Percentiles rank a stretch among this genome's conserved stretches.
These are phyloP conservation scores for Onychostoma macrolepis DNA, from an alignment of 2,113 vertebrate genomes.

Conservation along the genomic window DNA sequence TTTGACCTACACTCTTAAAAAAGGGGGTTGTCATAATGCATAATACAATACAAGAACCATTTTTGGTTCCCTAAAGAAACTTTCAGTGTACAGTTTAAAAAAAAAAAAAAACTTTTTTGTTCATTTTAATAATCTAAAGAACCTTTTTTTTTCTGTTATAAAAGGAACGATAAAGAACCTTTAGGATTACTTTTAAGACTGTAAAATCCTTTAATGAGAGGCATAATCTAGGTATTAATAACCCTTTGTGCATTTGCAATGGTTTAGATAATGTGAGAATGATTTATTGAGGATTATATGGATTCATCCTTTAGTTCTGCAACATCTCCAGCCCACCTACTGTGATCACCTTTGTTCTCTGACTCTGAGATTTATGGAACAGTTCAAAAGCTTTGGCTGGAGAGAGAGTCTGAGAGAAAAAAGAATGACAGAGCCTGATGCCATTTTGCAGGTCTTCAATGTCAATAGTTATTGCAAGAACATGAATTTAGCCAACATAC, in stretches of 20 bases:
- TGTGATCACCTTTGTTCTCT: constrained; percentile 19
- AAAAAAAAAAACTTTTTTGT: too few relatives aligned
- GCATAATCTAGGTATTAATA: not conserved
- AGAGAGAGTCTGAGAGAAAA: constrained; percentile 11
- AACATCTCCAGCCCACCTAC: constrained; percentile 13
- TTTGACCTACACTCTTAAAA: not conserved
- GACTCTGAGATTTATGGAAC: constrained; percentile 23
- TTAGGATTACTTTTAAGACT: too few relatives aligned
- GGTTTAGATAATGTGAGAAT: constrained; percentile 11
- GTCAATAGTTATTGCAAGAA: not conserved
- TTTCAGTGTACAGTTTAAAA: not conserved
- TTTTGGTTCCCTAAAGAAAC: not conserved
- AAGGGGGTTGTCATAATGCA: not conserved
- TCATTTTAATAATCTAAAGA: too few relatives aligned
- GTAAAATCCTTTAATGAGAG: not conserved
- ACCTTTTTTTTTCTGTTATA: too few relatives aligned
- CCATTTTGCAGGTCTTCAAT: not conserved
- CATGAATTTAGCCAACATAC: not conserved
- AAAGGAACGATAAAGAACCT: too few relatives aligned
- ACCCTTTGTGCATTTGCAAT: not conserved
- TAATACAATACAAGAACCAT: not conserved
- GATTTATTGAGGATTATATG: constrained; percentile 6
- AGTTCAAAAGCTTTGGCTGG: not conserved
- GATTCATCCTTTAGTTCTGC: constrained; percentile 20
- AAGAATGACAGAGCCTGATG: not conserved